Evolutionary conservation across 2,113 vertebrate genomes (phyloP).

Genomic region (Rhinichthys klamathensis): DNA sequence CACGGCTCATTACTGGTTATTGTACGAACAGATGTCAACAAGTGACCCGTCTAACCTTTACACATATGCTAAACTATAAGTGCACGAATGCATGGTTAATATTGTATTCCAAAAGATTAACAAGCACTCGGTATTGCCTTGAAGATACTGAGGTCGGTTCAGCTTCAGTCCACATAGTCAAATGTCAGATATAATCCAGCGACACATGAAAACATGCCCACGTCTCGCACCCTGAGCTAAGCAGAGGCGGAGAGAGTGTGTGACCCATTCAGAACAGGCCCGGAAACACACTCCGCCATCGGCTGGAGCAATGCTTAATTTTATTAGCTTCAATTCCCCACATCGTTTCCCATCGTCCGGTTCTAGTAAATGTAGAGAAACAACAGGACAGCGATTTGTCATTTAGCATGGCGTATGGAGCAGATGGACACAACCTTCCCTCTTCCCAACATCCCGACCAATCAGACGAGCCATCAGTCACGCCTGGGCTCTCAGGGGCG

Average conservation of each 20-base stretch:
- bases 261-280: slow-evolving; percentile 38
- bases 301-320: slow-evolving; percentile 9
- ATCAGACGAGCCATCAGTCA: slow-evolving; percentile 54
- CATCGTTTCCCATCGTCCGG: slow-evolving; percentile 5
- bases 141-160: not conserved
- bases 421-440: slow-evolving; percentile 32
- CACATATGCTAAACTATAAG: not conserved
- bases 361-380: slow-evolving; percentile 50
- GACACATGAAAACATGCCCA: slow-evolving; percentile 40
- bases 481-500: slow-evolving; percentile 27
- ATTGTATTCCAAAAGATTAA: not conserved
- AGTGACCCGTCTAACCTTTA: not conserved
- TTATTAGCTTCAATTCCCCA: slow-evolving; percentile 35
- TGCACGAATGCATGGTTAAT: not conserved
- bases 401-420: slow-evolving; percentile 45
- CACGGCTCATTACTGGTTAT: not conserved
- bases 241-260: slow-evolving; percentile 18
- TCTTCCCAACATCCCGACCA: slow-evolving; percentile 47
- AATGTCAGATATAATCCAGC: slow-evolving; percentile 48
- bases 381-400: slow-evolving; percentile 45
- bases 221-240: slow-evolving; percentile 41
- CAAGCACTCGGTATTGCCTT: not conserved
- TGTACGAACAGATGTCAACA: not conserved
- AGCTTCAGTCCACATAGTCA: slow-evolving; percentile 31
- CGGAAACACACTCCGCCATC: not conserved